A percentile compares a stretch with the other conserved stretches of the same genome.
Conservation (phyloP, 1,140 invertebrate genomes). For the Saccostrea glomerata region DNA sequence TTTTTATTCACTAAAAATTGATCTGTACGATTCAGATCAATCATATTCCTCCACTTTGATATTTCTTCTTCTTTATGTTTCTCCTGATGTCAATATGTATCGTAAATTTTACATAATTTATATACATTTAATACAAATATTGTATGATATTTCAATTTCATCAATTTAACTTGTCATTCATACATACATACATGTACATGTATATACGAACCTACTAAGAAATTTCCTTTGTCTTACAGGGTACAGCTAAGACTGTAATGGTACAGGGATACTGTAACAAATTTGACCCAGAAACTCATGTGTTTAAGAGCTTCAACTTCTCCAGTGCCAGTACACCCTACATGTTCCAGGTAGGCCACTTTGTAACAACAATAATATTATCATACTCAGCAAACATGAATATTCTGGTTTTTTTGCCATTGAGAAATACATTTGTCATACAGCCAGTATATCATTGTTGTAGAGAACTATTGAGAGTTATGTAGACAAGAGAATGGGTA, state of each 20-base stretch:
- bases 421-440: not conserved
- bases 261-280: constrained; percentile 97
- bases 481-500: constrained; percentile 96
- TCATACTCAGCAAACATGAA: not conserved
- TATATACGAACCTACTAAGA: too few species aligned
- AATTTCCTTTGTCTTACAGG: constrained; percentile 74
- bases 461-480: constrained; percentile 97
- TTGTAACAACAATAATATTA: not conserved
- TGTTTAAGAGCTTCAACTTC: constrained; percentile 95
- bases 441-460: not conserved
- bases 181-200: too few species aligned
- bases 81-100: too few species aligned
- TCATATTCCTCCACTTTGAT: too few species aligned
- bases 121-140: too few species aligned
- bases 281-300: constrained; percentile 91
- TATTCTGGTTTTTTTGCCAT: not conserved
- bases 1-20: too few species aligned
- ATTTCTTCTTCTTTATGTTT: too few species aligned
- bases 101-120: too few species aligned
- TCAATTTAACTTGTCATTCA: too few species aligned
- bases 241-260: constrained; percentile 97
- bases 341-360: constrained; percentile 89
- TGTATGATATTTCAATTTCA: too few species aligned
- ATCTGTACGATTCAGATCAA: too few species aligned
- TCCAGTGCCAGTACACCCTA: constrained; percentile 96